Percentiles rank a stretch among this genome's conserved stretches.
These are phyloP conservation scores for Sicus ferrugineus DNA, from an alignment of 2,888 invertebrate species.

Conservation along the genomic window DNA sequence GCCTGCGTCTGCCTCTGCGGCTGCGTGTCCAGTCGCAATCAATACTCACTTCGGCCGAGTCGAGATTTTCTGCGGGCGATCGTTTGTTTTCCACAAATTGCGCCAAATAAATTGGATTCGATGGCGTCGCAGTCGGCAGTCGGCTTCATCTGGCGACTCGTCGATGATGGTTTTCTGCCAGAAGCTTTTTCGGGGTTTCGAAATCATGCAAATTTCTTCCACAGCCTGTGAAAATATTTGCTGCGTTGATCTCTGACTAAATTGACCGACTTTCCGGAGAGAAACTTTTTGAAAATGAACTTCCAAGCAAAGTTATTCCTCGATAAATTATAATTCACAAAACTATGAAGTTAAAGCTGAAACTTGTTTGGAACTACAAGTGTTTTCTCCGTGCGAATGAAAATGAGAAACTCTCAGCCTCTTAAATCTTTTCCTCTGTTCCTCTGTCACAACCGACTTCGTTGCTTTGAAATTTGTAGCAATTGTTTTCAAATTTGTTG, in stretches of 20 bases:
- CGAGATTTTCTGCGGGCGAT: slow-evolving; percentile 21
- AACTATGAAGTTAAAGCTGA: background rate
- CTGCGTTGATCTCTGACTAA: background rate
- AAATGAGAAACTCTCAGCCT: too few species aligned
- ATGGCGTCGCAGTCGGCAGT: background rate
- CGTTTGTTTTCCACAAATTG: slow-evolving; percentile 28
- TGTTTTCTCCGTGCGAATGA: background rate
- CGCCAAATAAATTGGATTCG: slow-evolving; percentile 14
- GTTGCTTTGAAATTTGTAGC: too few species aligned
- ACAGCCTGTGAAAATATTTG: slow-evolving; percentile 2
- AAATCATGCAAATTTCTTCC: slow-evolving; percentile 11
- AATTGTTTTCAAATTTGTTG: background rate
- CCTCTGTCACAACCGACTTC: too few species aligned
- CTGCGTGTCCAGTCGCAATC: slow-evolving; percentile 32
- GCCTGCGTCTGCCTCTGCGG: slow-evolving; percentile 4
- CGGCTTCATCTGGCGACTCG: background rate
- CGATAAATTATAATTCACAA: background rate
- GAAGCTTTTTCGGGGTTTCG: slow-evolving; percentile 9
- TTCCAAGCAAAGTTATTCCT: background rate
- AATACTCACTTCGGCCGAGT: slow-evolving; percentile 21
- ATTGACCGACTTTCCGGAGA: background rate
- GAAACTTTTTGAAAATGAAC: background rate
- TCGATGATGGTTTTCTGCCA: slow-evolving; percentile 16
- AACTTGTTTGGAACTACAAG: background rate
- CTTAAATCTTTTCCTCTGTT: too few species aligned